Percentiles rank a stretch among this genome's conserved stretches.
These are phyloP conservation scores for Amblyornis subalaris DNA, from an alignment of 2,113 vertebrate species.

Conservation along the genomic window DNA sequence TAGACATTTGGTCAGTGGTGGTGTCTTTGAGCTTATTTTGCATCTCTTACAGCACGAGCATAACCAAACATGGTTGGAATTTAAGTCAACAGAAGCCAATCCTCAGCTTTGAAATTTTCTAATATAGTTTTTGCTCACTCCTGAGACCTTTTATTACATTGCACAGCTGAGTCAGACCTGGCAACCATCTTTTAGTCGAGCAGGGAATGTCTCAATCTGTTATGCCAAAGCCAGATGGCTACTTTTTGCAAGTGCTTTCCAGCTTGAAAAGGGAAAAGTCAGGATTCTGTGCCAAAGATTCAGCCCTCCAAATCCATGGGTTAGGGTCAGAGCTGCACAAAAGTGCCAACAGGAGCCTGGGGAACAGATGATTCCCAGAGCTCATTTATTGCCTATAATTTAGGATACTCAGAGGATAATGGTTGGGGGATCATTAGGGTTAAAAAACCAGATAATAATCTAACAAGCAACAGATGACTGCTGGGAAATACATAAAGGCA, in stretches of 20 bases:
- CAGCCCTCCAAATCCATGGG: neutral
- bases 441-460: neutral
- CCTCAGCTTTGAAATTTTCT: neutral
- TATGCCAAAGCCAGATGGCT: conserved; percentile 30
- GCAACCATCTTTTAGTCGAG: neutral
- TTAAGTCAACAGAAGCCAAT: neutral
- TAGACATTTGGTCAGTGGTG: neutral
- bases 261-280: conserved; percentile 10
- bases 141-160: conserved; percentile 2
- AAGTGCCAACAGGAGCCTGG: neutral
- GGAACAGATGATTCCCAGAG: neutral
- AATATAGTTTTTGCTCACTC: neutral
- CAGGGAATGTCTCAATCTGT: conserved; percentile 6
- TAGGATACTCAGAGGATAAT: neutral
- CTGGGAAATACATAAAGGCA: neutral
- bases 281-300: neutral
- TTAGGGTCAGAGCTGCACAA: neutral
- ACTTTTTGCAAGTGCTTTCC: neutral
- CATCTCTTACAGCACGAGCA: neutral
- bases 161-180: conserved; percentile 25
- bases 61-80: neutral
- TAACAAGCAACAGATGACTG: neutral
- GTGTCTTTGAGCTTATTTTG: neutral
- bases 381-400: neutral
- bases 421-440: neutral